Percentiles rank a stretch among this genome's conserved stretches.
Evolutionary conservation across 1,140 invertebrate species (phyloP).

Genomic region (Ceratina calcarata): DNA sequence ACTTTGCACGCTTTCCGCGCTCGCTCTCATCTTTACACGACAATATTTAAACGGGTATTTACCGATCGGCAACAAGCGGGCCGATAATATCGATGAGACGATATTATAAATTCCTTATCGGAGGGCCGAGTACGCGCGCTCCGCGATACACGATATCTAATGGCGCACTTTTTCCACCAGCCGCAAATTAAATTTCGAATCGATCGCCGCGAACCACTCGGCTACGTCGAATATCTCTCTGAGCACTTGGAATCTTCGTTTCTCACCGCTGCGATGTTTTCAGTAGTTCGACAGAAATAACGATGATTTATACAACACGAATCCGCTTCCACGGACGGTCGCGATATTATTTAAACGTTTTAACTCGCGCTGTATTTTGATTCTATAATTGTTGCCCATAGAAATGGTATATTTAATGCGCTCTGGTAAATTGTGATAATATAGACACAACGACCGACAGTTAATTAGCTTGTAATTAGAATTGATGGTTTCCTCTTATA

Average conservation of each 20-base stretch:
- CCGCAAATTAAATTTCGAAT: conserved; percentile 43
- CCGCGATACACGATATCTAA: conserved; percentile 47
- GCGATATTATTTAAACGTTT: too few relatives aligned
- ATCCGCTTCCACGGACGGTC: too few relatives aligned
- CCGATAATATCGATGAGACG: conserved; percentile 55
- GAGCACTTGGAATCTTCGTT: background rate
- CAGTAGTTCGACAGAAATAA: too few relatives aligned
- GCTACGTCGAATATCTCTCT: background rate
- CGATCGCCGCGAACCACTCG: conserved; percentile 8
- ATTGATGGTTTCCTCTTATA: background rate
- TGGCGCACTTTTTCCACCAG: conserved; percentile 15
- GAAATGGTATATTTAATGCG: conserved; percentile 49
- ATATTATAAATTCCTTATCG: conserved; percentile 61
- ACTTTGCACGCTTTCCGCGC: background rate
- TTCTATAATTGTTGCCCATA: background rate
- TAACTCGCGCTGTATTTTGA: too few relatives aligned
- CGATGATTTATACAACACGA: too few relatives aligned
- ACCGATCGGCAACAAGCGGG: conserved; percentile 52
- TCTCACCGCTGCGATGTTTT: background rate
- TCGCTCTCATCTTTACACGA: conserved; percentile 49
- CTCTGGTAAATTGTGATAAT: conserved; percentile 50
- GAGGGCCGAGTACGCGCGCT: conserved; percentile 12
- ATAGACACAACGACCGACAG: conserved; percentile 17
- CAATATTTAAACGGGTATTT: conserved; percentile 63
- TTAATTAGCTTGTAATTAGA: conserved; percentile 31